phyloP scores from a whole-genome alignment of 2,797 vertebrate species.

The Bradypodion pumilum region DNA sequence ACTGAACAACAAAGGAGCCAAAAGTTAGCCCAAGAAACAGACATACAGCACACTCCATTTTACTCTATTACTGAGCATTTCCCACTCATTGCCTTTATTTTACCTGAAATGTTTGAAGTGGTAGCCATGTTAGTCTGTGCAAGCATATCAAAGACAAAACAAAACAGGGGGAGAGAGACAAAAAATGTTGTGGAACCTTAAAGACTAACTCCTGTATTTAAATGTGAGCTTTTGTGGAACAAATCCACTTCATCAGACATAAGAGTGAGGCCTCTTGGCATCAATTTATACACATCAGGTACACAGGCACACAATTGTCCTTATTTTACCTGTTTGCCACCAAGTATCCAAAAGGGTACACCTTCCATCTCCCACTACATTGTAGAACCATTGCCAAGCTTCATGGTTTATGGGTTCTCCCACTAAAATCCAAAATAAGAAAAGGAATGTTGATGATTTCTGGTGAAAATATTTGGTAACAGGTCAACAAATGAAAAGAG shows the following conservation, averaged over 20 bases:
- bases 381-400: constrained; percentile 95
- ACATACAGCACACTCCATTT: background rate
- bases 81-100: constrained; percentile 18
- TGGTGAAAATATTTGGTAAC: background rate
- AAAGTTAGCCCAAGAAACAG: background rate
- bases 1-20: too few relatives aligned
- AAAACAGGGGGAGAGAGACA: too few relatives aligned
- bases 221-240: too few relatives aligned
- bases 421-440: constrained; percentile 76
- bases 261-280: too few relatives aligned
- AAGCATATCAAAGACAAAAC: too few relatives aligned
- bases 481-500: background rate
- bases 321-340: constrained; percentile 95
- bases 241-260: too few relatives aligned
- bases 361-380: constrained; percentile 87
- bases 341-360: constrained; percentile 94
- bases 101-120: too few relatives aligned
- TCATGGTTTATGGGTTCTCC: constrained; percentile 96
- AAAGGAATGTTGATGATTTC: constrained; percentile 38
- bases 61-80: accelerated
- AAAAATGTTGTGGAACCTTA: too few relatives aligned
- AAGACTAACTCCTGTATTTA: too few relatives aligned
- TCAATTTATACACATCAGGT: too few relatives aligned
- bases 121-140: too few relatives aligned
- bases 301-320: too few relatives aligned